Base-by-base conservation (phyloP, 2,888 invertebrate species). In the Campoletis raptor region DNA sequence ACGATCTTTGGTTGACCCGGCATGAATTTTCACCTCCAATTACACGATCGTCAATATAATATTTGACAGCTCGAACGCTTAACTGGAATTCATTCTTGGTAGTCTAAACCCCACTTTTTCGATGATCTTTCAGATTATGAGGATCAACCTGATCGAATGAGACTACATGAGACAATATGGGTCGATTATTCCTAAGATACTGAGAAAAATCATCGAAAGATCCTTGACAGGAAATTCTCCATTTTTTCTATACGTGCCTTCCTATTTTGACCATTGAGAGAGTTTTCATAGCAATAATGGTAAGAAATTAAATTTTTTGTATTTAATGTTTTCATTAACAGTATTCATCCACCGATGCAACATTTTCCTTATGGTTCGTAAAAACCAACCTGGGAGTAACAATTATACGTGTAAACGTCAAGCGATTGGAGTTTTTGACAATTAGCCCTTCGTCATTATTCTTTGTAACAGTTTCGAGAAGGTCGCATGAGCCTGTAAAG, bases 21-120 rank as follows among this genome's bases (percentile, higher is more conserved):
- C 73, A 81, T 83, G 81, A 86, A 84, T 84, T 82, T 82, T 86
- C 86, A 86, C 81, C 69, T 86, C 45, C 86, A 78, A 86, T 86
- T 86, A 86, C 70, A 78, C 79, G 81, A 30, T 84, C 69, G 67
- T 76, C 70, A 54, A 70, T 86, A 67, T 66, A 67, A 74, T 36
- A 21, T 82, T 76, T 42, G 72, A 81, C 81, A 78, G 48, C 74
- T 37, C 74, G 84, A 74, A 70, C 74, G 74, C 84, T 74, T 86
- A 66, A 74, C 61, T 78, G 78, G 81, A 84, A 86, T 82, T 70
- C 64, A 45, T 84, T 84, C 86, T 74, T 37, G 73, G 86, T 84
- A 81, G 73, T 78, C 48, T 78, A 64, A 69, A 40, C 24, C 64
- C 36, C 42, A 45, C 24, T 45, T 76, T 73, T 66, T 81, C 78